Evolutionary conservation across 2,888 invertebrate species (phyloP), one percentile per base, ranked within the genome.

Genomic region (Ectemnius lituratus): DNA sequence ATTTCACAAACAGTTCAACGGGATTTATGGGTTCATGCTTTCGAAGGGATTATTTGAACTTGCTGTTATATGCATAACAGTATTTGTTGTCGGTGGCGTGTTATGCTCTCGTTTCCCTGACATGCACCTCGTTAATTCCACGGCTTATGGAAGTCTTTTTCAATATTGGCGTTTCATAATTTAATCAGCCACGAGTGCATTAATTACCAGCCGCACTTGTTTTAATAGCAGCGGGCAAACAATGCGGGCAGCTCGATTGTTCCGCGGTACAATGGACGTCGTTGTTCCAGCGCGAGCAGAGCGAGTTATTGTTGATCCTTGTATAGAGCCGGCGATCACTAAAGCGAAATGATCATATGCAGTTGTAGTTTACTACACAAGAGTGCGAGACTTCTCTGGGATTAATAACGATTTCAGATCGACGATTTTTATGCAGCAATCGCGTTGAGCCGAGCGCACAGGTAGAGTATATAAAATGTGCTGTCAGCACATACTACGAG

Each of bases 361-460:
- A 73, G 49, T 46, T 62, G 5, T 13, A 16, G 67, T 20, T n/a
- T 46, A 70, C 27, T 28, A 27, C 45, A 52, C 45, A 27, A 45
- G n/a, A 49, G n/a, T 23, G 27, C 68, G 46, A 58, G 60, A 28
- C 20, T 63, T 58, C 46, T 62, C n/a, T 65, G 52, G 65, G 56
- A 78, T 65, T 64, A 74, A 72, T 67, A 67, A 71, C 69, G 49
- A 57, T 80, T 80, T 78, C 78, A 77, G 78, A 75, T 69, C 67
- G 45, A 80, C 81, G 56, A 73, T 60, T 71, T 70, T 75, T 65
- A 58, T 18, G 59, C 73, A 61, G 68, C 73, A 18, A 70, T 75
- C 28, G 37, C 62, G 46, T 23, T 58, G 60, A 71, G 47, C 64
- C 58, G 72, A 56, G 60, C 62, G 18, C 23, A 57, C 78, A 75